These are phyloP conservation scores for Drosophila cardini DNA, from an alignment of 1,140 invertebrate genomes.

Conservation along the genomic window DNA sequence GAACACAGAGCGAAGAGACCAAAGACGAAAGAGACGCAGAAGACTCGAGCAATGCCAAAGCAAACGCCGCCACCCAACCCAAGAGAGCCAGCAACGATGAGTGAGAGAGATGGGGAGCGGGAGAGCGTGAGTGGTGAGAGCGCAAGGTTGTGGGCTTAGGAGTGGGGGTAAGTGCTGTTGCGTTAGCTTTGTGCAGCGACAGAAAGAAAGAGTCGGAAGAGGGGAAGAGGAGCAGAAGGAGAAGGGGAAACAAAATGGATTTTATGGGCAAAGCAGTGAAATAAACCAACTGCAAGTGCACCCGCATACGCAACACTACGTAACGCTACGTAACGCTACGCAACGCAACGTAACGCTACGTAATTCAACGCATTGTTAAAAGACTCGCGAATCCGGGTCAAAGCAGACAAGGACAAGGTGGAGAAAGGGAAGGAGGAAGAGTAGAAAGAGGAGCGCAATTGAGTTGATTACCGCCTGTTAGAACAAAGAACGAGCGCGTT, in stretches of 20 bases:
- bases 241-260: background rate
- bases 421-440: too few species aligned
- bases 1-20: slow-evolving; percentile 13
- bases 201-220: background rate
- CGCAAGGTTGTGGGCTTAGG: too few species aligned
- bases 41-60: slow-evolving; percentile 14
- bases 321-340: slow-evolving; percentile 8
- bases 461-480: slow-evolving; percentile 48
- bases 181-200: slow-evolving; percentile 23
- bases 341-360: background rate
- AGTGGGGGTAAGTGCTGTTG: slow-evolving; percentile 8
- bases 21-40: background rate
- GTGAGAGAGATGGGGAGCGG: background rate
- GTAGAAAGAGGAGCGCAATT: background rate
- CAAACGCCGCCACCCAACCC: too few species aligned
- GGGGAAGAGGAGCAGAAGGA: background rate
- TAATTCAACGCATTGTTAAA: background rate
- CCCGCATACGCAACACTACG: slow-evolving; percentile 9
- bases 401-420: slow-evolving; percentile 30
- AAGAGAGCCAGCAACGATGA: background rate
- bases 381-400: slow-evolving; percentile 28
- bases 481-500: slow-evolving; percentile 33
- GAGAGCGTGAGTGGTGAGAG: background rate
- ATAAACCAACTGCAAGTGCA: slow-evolving; percentile 26
- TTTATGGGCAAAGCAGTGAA: background rate